Evolutionary conservation across 1,140 invertebrate species (phyloP), one percentile per base, ranked within the genome.

Genomic region (Apis cerana): DNA sequence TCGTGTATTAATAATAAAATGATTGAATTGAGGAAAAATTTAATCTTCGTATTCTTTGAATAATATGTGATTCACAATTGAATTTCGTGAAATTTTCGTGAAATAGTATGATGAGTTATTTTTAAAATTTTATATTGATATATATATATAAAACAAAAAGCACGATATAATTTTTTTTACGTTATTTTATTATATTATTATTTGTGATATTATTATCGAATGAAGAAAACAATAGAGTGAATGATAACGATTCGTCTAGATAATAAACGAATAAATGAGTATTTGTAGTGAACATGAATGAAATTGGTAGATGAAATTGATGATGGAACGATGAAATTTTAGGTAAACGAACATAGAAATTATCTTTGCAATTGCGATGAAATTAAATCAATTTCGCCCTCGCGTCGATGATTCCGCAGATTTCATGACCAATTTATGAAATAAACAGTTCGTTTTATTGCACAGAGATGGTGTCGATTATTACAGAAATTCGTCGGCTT

Each of bases 361-460:
- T 67, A 67, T 77, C 27, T 54, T 43, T 23, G 43, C 62, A 15
- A 52, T 11, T 50, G 67, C 13, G 43, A 17, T 19, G 48, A 52
- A 61, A 77, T 77, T 77, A 23, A 79, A 71, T 79, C 77, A 70
- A 71, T 79, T 79, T 50, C 48, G 27, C 61, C n/a, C 33, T 15
- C 43, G 68, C 56, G 17, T 23, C 23, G 54, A 54, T 79, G 48
- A 61, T 71, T 59, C 58, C 58, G 12, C 13, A 58, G 15, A 69
- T 79, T 79, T 79, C 62, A 70, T 52, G 54, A 43, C 3, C n/a
- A 71, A 79, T 61, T 71, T 68, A 48, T 79, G 27, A 52, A 70
- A 71, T 71, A 79, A 70, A 71, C 77, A 27, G 67, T 48, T 68
- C 71, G 71, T 79, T 79, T 71, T 72, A 48, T 79, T 61, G 43